Evolutionary conservation across 2,113 vertebrate species (phyloP), one percentile per base, ranked within the genome.

Genomic region (Odontesthes bonariensis): DNA sequence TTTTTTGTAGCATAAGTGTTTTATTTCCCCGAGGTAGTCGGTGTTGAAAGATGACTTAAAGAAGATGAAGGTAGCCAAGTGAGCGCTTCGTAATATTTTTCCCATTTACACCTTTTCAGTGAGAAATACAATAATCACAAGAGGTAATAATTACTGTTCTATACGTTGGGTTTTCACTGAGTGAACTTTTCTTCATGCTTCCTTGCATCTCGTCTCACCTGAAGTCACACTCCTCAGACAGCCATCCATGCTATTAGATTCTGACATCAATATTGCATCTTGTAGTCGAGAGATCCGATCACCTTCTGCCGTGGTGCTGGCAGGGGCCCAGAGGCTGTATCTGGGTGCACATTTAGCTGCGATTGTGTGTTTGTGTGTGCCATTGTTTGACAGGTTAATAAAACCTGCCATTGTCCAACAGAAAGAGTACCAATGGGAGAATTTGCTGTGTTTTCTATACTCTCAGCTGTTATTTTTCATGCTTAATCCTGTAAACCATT

Each of bases 341-440:
- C 66, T 75, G 62, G 20, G 32, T 56, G 59, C n/a, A 40, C 61
- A 49, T 81, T 58, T 19, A 42, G 31, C 56, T 56, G 20, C 66
- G 66, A 57, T 44, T 55, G 60, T 71, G 60, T 78, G 75, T 71
- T 63, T 81, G 74, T 73, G 72, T 46, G 69, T 68, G 73, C 64
- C 19, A 23, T 49, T 73, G 20, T 85, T 66, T 88, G 84, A 82
- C 81, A 83, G 79, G 72, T 88, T 88, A 91, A 91, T 89, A 85
- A 27, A 88, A 89, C 38, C 56, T 69, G 74, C 77, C 49, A 44
- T 56, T 83, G 79, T 83, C 59, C 79, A 55, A 33, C 56, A 75
- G 68, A 77, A 72, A 68, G 59, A 85, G 57, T 8, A 72, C 32
- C 68, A 8, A 63, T 19, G 60, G 59, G 73, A 66, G 67, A 77